A percentile compares a stretch with the other conserved stretches of the same genome.
Conservation (phyloP, 2,797 vertebrate species). For the Gadopsis marmoratus region DNA sequence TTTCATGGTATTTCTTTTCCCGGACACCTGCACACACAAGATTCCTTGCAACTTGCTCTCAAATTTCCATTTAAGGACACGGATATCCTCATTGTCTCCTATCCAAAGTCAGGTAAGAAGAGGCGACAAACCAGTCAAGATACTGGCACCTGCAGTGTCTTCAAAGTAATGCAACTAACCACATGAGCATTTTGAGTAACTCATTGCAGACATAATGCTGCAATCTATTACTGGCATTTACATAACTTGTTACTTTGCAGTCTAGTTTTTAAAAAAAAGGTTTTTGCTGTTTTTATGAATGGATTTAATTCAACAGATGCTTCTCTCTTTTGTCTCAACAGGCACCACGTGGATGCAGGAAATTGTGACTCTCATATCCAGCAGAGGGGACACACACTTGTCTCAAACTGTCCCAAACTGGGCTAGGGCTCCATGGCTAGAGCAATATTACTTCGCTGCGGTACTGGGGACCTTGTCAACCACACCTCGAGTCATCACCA, state of each 20-base stretch:
- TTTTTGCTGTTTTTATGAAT: neutral
- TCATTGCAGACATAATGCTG: neutral
- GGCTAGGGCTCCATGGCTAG: constrained; percentile 89
- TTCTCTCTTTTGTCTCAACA: constrained; percentile 53
- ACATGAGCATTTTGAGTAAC: neutral
- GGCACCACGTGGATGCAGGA: constrained; percentile 96
- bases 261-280: neutral
- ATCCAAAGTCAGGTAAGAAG: constrained; percentile 91
- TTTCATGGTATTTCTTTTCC: constrained; percentile 85
- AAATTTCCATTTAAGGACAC: constrained; percentile 85
- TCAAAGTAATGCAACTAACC: neutral
- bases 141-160: neutral
- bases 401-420: constrained; percentile 88
- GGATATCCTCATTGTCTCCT: constrained; percentile 88
- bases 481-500: constrained; percentile 85
- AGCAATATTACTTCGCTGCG: constrained; percentile 83
- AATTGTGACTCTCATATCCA: constrained; percentile 86
- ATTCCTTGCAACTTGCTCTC: constrained; percentile 84
- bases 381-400: constrained; percentile 75
- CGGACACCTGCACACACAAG: constrained; percentile 87
- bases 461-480: constrained; percentile 55
- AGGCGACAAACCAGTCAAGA: neutral
- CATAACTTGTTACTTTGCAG: neutral
- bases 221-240: neutral
- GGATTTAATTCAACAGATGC: neutral